phyloP scores from a whole-genome alignment of 2,888 invertebrate species.

The Lamellibrachia columna region DNA sequence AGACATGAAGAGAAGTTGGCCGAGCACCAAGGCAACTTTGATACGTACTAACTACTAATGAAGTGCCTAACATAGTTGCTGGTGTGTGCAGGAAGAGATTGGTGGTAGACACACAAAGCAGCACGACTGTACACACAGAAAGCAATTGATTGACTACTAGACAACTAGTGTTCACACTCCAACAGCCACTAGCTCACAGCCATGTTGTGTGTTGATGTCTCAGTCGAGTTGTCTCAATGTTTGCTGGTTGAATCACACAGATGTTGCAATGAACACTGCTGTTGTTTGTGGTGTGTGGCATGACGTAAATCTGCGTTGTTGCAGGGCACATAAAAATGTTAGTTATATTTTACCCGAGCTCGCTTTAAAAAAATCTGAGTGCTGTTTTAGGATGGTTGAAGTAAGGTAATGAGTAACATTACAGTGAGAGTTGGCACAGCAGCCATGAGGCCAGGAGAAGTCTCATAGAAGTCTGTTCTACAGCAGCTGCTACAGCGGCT shows the following conservation, averaged over 20 bases:
- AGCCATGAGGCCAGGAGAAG: not conserved
- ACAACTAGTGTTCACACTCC: not conserved
- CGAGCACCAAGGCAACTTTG: not conserved
- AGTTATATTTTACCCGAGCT: not conserved
- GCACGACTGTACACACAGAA: not conserved
- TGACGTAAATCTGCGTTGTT: not conserved
- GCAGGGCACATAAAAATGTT: not conserved
- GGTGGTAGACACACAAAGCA: not conserved
- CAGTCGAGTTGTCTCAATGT: not conserved
- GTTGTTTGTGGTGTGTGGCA: not conserved
- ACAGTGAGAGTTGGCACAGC: not conserved
- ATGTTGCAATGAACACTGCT: not conserved
- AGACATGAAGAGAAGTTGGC: not conserved
- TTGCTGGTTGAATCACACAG: not conserved
- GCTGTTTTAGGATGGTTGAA: not conserved
- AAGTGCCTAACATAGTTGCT: not conserved
- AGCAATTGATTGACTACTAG: not conserved
- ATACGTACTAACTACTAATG: constrained; percentile 4
- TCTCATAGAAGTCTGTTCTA: not conserved
- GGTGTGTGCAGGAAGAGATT: not conserved
- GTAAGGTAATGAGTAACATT: not conserved
- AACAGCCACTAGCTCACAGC: not conserved
- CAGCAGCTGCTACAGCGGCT: not conserved
- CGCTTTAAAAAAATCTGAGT: not conserved
- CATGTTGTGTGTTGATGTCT: not conserved